Percentiles rank a stretch among this genome's conserved stretches.
Conservation (phyloP, 1,140 invertebrate genomes). For the Phthorimaea operculella region DNA sequence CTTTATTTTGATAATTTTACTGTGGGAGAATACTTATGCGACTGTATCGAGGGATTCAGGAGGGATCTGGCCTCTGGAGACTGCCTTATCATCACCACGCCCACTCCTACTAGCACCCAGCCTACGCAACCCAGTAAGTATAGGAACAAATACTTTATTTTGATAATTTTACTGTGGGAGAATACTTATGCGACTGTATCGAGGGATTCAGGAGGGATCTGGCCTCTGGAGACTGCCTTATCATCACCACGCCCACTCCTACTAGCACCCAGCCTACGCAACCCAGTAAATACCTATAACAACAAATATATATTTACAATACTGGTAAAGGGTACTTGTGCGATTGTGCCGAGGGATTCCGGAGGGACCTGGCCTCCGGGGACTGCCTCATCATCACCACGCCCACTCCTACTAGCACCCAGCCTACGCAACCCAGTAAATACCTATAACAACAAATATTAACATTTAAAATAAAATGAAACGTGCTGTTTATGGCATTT, state of each 20-base stretch:
- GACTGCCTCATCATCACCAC: constrained; percentile 30
- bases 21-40: no score
- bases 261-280: constrained; percentile 16
- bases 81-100: constrained; percentile 31
- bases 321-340: no score
- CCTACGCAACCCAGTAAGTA: no score
- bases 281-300: no score
- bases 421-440: constrained; percentile 4
- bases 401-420: constrained; percentile 17
- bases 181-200: constrained; percentile 47
- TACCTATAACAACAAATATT: constrained; percentile 6
- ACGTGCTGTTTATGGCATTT: no score
- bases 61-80: constrained; percentile 36
- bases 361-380: constrained; percentile 37
- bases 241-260: constrained; percentile 20
- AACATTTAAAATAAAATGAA: no score
- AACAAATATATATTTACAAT: no score
- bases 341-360: constrained; percentile 48
- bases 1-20: no score
- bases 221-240: constrained; percentile 33
- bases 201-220: constrained; percentile 48
- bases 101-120: constrained; percentile 19
- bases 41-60: constrained; percentile 47
- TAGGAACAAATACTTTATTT: no score
- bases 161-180: no score